Percentiles rank a stretch among this genome's conserved stretches.
Conservation (phyloP, 2,888 invertebrate species). For the Tromatobia lineatoria region DNA sequence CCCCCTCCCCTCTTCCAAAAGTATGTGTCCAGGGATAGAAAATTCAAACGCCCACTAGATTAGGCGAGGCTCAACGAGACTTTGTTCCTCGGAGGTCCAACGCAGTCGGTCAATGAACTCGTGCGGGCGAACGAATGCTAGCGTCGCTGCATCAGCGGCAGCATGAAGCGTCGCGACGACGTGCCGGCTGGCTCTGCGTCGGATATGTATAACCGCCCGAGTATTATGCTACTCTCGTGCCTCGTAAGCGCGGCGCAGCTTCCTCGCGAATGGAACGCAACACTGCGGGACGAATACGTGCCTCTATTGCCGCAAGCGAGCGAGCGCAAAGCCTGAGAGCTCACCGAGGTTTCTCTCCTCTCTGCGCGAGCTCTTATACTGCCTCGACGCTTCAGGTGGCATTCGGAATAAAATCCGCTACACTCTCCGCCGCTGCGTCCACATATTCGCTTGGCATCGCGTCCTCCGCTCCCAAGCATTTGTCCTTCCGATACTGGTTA, state of each 20-base stretch:
- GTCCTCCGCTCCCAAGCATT: conserved; percentile 3
- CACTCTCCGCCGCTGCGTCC: not conserved
- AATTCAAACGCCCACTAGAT: conserved; percentile 60
- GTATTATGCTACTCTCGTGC: conserved; percentile 61
- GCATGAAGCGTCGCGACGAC: conserved; percentile 59
- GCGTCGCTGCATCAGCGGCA: conserved; percentile 21
- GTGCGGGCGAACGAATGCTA: conserved; percentile 25
- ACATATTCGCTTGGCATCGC: not conserved
- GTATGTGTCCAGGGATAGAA: conserved; percentile 24
- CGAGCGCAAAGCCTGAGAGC: not conserved
- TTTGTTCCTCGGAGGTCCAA: conserved; percentile 67
- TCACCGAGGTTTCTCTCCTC: conserved; percentile 28
- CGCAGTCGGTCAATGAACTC: conserved; percentile 65
- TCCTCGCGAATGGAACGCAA: conserved; percentile 55
- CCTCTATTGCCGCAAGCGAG: conserved; percentile 17
- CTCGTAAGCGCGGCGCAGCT: conserved; percentile 47
- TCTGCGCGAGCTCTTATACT: not conserved
- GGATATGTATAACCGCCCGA: conserved; percentile 43
- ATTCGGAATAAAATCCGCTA: conserved; percentile 37
- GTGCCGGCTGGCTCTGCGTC: conserved; percentile 37
- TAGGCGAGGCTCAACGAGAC: conserved; percentile 60
- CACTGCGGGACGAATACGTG: conserved; percentile 45
- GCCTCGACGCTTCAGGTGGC: conserved; percentile 35
- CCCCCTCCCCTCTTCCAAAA: no score
- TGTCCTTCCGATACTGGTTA: not conserved